phyloP scores from a whole-genome alignment of 2,113 vertebrate species.

The Gadus chalcogrammus region DNA sequence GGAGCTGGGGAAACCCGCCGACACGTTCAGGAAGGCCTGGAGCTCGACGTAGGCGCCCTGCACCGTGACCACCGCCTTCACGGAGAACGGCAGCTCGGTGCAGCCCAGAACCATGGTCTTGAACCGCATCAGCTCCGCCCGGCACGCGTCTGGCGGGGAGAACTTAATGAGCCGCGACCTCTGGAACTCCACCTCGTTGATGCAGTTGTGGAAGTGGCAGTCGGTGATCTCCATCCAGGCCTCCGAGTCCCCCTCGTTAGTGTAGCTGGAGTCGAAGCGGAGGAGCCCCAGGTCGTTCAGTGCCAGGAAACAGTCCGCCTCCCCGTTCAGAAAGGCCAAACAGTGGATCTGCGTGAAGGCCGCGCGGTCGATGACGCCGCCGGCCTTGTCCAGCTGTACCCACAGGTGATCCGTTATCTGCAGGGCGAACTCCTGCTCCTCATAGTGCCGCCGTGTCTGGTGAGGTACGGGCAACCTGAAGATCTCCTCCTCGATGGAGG shows the following conservation, averaged over 20 bases:
- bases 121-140: conserved; percentile 90
- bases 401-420: conserved; percentile 90
- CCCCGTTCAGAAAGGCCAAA: conserved; percentile 85
- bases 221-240: conserved; percentile 83
- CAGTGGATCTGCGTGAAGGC: conserved; percentile 86
- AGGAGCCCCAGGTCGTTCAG: conserved; percentile 86
- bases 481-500: conserved; percentile 86
- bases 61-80: conserved; percentile 85
- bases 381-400: conserved; percentile 81
- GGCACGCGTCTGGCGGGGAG: conserved; percentile 80
- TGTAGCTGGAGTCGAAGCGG: conserved; percentile 74
- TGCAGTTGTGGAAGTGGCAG: conserved; percentile 83
- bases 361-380: conserved; percentile 71
- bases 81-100: conserved; percentile 82
- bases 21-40: conserved; percentile 89
- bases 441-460: conserved; percentile 79
- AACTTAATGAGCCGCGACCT: conserved; percentile 84
- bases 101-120: conserved; percentile 69
- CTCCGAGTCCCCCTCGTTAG: conserved; percentile 76
- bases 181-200: conserved; percentile 79
- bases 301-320: conserved; percentile 84
- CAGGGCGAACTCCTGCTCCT: conserved; percentile 89
- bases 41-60: conserved; percentile 93
- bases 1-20: conserved; percentile 53
- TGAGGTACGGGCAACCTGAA: conserved; percentile 72